Conservation (phyloP, 1,140 invertebrate genomes). For the Drosophila baimaii region DNA sequence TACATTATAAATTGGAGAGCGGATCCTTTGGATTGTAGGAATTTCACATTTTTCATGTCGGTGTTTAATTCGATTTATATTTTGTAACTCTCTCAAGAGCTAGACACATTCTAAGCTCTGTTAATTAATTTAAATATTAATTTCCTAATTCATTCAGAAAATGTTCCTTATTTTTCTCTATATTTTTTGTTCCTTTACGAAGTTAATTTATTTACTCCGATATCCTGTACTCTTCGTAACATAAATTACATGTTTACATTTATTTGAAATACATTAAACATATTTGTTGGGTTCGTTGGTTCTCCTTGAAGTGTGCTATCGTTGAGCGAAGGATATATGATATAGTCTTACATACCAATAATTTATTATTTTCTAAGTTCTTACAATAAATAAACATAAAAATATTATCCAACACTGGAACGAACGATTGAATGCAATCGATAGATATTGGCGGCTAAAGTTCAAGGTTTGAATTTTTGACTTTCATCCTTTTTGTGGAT, state of each 20-base stretch:
- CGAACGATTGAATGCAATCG: background rate
- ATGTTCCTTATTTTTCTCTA: constrained; percentile 9
- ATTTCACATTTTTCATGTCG: background rate
- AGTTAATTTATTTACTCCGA: background rate
- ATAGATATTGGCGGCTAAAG: constrained; percentile 14
- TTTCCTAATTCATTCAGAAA: background rate
- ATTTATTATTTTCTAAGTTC: background rate
- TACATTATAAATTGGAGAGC: background rate
- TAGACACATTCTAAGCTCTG: too few relatives aligned
- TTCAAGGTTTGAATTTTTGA: constrained; percentile 1
- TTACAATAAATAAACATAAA: background rate
- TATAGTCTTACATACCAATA: background rate
- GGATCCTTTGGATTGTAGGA: background rate
- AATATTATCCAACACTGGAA: background rate
- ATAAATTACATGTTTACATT: constrained; percentile 9
- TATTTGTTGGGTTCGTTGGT: constrained; percentile 5
- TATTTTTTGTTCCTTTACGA: constrained; percentile 9
- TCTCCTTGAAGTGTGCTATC: constrained; percentile 1
- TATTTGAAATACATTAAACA: background rate
- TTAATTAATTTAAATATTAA: background rate
- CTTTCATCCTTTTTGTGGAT: background rate
- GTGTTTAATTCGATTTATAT: background rate
- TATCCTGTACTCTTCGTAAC: background rate
- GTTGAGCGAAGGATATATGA: background rate
- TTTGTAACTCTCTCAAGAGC: background rate